phyloP scores from a whole-genome alignment of 2,888 invertebrate species.

The Dynastes tityus region DNA sequence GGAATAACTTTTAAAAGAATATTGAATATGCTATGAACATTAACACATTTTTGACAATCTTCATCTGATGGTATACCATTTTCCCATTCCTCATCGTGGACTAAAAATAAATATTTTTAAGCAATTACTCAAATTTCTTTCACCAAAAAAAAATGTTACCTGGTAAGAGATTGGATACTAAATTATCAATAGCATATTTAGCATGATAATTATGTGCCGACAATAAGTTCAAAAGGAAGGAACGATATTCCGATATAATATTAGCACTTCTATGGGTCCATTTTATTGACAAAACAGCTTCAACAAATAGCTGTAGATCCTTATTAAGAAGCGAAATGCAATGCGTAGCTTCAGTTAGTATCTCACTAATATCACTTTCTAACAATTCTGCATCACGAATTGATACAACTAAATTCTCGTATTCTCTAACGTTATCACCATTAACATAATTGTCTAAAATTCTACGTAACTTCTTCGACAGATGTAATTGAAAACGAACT shows the following conservation, averaged over 20 bases:
- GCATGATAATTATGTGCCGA: conserved; percentile 80
- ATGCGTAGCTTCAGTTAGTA: conserved; percentile 74
- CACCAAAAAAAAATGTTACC: conserved; percentile 65
- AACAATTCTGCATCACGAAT: conserved; percentile 72
- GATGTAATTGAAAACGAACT: conserved; percentile 71
- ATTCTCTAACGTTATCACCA: conserved; percentile 69
- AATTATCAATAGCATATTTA: conserved; percentile 74
- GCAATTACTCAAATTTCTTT: not conserved
- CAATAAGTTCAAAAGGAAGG: conserved; percentile 79
- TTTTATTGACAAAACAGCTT: conserved; percentile 74
- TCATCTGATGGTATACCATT: conserved; percentile 75
- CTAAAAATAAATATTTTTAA: conserved; percentile 55
- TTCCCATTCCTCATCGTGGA: conserved; percentile 75
- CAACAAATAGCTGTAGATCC: conserved; percentile 74
- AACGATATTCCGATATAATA: conserved; percentile 75
- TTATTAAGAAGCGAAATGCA: conserved; percentile 75
- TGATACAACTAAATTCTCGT: conserved; percentile 72
- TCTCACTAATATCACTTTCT: conserved; percentile 74
- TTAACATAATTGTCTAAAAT: conserved; percentile 70
- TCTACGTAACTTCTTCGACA: conserved; percentile 69
- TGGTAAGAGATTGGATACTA: conserved; percentile 77
- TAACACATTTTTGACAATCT: conserved; percentile 74
- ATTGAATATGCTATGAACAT: conserved; percentile 74
- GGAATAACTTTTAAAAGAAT: conserved; percentile 73
- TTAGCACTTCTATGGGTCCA: conserved; percentile 73